phyloP scores from a whole-genome alignment of 1,140 invertebrate species.

The Pygmarrhopalites habei region DNA sequence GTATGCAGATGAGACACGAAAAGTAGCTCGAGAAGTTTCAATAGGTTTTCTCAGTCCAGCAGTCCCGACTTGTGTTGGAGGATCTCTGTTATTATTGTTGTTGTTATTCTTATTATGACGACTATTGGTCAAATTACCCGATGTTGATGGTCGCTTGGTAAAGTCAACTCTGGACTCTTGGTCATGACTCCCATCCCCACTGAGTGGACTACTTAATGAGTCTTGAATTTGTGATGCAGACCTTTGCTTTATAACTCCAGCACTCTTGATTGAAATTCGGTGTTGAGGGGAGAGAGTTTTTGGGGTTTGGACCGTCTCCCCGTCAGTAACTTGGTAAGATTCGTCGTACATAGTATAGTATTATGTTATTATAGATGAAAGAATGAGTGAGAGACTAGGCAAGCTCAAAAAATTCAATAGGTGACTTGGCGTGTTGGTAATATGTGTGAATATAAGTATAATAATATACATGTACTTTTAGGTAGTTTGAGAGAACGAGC shows the following conservation, averaged over 20 bases:
- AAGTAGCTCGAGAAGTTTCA: background rate
- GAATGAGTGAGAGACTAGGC: too few species aligned
- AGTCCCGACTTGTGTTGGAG: background rate
- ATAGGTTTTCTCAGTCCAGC: background rate
- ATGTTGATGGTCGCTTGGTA: background rate
- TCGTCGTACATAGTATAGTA: slow-evolving; percentile 27
- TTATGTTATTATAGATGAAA: too few species aligned
- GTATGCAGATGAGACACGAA: background rate
- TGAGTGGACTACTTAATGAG: background rate
- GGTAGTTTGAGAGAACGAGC: too few species aligned
- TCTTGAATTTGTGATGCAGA: background rate
- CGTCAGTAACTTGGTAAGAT: slow-evolving; percentile 9
- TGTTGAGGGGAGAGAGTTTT: background rate
- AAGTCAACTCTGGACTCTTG: background rate
- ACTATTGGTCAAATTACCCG: background rate
- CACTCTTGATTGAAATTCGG: background rate
- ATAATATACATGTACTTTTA: too few species aligned
- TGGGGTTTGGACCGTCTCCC: slow-evolving; percentile 1
- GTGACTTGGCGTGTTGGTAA: too few species aligned
- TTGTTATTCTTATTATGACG: background rate
- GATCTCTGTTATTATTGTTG: background rate
- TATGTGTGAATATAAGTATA: too few species aligned
- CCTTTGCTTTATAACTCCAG: background rate
- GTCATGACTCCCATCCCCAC: background rate
- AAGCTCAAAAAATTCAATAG: too few species aligned